Evolutionary conservation across 2,888 invertebrate genomes (phyloP).

Genomic region (Meganola albula): DNA sequence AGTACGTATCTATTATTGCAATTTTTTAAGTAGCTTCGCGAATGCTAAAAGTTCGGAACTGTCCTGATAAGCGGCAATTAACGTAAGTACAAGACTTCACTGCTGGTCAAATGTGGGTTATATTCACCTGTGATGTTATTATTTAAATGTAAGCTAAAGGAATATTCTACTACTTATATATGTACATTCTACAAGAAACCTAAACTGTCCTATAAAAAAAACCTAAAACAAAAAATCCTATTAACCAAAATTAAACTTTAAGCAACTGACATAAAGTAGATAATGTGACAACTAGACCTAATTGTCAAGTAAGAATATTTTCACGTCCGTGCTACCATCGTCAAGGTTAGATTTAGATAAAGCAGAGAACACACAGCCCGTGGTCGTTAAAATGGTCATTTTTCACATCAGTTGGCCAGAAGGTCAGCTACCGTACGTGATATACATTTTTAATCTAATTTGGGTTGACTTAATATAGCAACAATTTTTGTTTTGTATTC

Average conservation of each 20-base stretch:
- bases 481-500: no score
- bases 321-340: conserved; percentile 52
- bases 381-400: conserved; percentile 42
- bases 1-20: no score
- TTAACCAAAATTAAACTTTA: conserved; percentile 6
- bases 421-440: conserved; percentile 46
- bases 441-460: conserved; percentile 26
- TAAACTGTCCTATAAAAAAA: no score
- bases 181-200: conserved; percentile 16
- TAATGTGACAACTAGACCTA: not conserved
- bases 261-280: not conserved
- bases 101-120: no score
- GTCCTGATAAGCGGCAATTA: no score
- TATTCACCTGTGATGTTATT: no score
- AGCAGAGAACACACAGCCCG: conserved; percentile 35
- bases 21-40: no score
- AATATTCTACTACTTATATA: no score
- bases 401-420: conserved; percentile 49
- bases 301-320: conserved; percentile 38
- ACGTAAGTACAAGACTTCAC: no score
- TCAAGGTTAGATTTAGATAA: conserved; percentile 63
- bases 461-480: no score
- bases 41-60: no score
- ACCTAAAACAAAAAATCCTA: not conserved
- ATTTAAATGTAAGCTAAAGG: no score